A percentile compares a stretch with the other conserved stretches of the same genome.
Conservation (phyloP, 2,888 invertebrate genomes). For the Steinernema scapterisci region DNA sequence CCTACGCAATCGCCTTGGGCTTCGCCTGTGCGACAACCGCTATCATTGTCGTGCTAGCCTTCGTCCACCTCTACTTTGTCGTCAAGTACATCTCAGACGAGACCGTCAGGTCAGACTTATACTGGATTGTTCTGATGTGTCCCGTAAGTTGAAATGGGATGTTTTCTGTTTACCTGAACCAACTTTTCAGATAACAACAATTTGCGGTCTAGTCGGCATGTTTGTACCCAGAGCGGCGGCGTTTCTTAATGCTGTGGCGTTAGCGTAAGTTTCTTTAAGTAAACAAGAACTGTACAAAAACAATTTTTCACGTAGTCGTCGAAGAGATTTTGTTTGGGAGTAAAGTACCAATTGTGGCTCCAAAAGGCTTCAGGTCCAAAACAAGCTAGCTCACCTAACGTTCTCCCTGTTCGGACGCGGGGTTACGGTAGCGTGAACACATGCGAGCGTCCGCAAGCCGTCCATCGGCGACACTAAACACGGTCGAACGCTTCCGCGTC, state of each 20-base stretch:
- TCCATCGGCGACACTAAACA: too few species aligned
- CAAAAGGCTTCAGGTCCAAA: too few species aligned
- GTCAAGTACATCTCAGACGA: constrained; percentile 62
- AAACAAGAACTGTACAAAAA: neutral
- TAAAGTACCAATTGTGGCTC: too few species aligned
- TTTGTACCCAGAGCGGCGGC: constrained; percentile 62
- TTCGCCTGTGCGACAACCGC: neutral
- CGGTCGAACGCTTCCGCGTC: too few species aligned
- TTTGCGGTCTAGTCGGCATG: constrained; percentile 63
- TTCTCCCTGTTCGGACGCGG: too few species aligned
- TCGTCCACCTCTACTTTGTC: constrained; percentile 60
- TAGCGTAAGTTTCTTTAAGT: constrained; percentile 54
- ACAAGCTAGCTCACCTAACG: too few species aligned
- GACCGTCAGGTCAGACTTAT: constrained; percentile 61
- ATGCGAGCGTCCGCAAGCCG: too few species aligned
- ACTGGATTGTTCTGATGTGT: constrained; percentile 62
- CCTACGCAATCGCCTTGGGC: constrained; percentile 2
- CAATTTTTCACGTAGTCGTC: too few species aligned
- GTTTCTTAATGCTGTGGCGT: constrained; percentile 63
- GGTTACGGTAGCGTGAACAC: too few species aligned
- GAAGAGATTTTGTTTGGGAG: too few species aligned
- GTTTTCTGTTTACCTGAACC: constrained; percentile 5
- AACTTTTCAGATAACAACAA: constrained; percentile 54
- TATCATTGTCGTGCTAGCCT: constrained; percentile 45
- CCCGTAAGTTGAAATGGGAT: constrained; percentile 50